Base-by-base conservation (phyloP, 1,140 invertebrate species). In the Musca domestica region DNA sequence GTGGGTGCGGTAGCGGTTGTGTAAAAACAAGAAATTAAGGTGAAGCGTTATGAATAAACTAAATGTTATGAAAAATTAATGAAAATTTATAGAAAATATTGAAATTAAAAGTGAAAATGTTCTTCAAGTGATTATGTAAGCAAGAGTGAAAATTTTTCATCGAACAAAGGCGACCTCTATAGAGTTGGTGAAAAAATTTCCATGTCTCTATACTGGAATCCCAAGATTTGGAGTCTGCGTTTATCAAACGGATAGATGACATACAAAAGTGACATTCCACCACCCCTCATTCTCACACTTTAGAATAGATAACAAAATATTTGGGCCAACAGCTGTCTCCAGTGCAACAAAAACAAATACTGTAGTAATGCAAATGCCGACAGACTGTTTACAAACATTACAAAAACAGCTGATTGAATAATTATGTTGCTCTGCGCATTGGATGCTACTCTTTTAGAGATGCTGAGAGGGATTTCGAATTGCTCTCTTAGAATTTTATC, bases 211-310 rank as follows among this genome's bases (percentile, higher is more conserved):
- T 75, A 79, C 78, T 73, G 63, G 68, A 67, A 71, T 66, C 67
- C 71, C 65, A 76, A 71, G 76, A 71, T 74, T 71, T 74, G 77
- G 77, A 80, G 77, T 79, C 77, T 80, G 77, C 77, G 77, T 49
- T 47, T 64, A 64, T 47, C 63, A 64, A 14, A 64, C n/a, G 47
- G 34, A 64, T 15, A 14, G 47, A 23, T 64, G 20, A 25, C 41
- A 48, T 17, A 64, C 17, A 46, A 64, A 63, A 47, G 19, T 14
- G 20, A 46, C 17, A 64, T 20, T 52, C 22, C 22, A 52, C 63
- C 20, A 52, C 22, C 17, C 63, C 48, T n/a, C 14, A 41, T 20
- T 15, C 23, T 30, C 14, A 22, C 30, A 67, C 46, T 51, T 58
- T 54, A 56, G 5, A 58, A 67, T 48, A 30, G 41, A 49, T 63